A percentile compares a stretch with the other conserved stretches of the same genome.
phyloP scores from a whole-genome alignment of 1,140 invertebrate species.

The Euschistus heros region DNA sequence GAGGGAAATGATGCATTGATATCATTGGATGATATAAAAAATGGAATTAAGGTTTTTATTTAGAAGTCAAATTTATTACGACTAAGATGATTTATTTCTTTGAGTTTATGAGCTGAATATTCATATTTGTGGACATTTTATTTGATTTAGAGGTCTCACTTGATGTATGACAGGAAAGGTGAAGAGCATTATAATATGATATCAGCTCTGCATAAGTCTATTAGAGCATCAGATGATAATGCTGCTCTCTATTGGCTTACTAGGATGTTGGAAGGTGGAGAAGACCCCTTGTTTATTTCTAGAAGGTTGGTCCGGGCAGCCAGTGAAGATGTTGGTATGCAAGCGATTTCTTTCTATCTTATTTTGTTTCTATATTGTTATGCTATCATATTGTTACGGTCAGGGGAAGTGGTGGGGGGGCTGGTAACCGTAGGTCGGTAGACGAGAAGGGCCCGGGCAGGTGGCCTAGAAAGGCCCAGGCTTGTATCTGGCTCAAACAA shows the following conservation, averaged over 20 bases:
- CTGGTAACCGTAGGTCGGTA: too few species aligned
- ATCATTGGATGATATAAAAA: conserved; percentile 50
- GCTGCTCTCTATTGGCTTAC: conserved; percentile 75
- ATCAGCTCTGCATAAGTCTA: conserved; percentile 74
- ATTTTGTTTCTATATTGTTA: neutral
- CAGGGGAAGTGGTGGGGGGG: too few species aligned
- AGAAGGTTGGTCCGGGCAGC: conserved; percentile 62
- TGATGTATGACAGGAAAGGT: conserved; percentile 66
- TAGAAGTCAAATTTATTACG: neutral
- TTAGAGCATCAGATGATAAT: conserved; percentile 70
- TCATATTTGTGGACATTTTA: neutral
- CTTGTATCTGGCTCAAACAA: too few species aligned
- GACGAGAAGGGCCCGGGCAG: too few species aligned
- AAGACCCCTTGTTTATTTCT: conserved; percentile 73
- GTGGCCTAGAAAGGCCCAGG: too few species aligned
- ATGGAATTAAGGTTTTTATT: conserved; percentile 45
- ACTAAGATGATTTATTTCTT: neutral
- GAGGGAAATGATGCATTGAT: conserved; percentile 36
- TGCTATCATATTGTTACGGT: too few species aligned
- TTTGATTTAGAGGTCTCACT: conserved; percentile 50
- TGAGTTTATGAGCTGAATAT: neutral
- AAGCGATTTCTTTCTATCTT: too few species aligned
- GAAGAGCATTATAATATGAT: conserved; percentile 77
- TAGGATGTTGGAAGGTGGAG: conserved; percentile 67
- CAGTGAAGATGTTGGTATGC: conserved; percentile 56